These are phyloP conservation scores for Laodelphax striatellus DNA, from an alignment of 1,140 invertebrate species.

Conservation along the genomic window DNA sequence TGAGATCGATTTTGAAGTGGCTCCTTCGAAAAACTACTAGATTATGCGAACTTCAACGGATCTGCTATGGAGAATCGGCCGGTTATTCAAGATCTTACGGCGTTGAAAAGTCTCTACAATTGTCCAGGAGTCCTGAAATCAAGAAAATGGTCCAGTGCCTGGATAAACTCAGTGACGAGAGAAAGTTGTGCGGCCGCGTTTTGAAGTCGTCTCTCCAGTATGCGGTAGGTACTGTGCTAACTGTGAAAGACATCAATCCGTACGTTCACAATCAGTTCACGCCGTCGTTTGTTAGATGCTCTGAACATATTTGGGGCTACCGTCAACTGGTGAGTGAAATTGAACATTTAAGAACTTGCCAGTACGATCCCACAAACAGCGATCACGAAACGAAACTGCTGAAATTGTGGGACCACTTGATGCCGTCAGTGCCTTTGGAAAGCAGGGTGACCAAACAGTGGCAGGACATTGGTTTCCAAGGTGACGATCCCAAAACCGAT, in stretches of 20 bases:
- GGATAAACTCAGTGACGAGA: conserved; percentile 45
- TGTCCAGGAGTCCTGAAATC: conserved; percentile 57
- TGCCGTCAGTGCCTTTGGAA: conserved; percentile 57
- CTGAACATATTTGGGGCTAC: conserved; percentile 85
- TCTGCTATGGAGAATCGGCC: conserved; percentile 69
- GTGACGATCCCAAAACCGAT: conserved; percentile 94
- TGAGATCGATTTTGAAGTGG: conserved; percentile 75
- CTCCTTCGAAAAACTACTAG: conserved; percentile 71
- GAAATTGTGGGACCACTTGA: conserved; percentile 67
- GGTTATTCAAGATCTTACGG: conserved; percentile 56
- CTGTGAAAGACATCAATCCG: conserved; percentile 68
- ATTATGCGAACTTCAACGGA: conserved; percentile 82
- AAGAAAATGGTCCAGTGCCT: conserved; percentile 51
- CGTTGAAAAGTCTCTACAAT: conserved; percentile 59
- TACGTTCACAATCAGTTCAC: conserved; percentile 67
- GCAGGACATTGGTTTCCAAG: conserved; percentile 89
- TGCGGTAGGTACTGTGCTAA: conserved; percentile 52
- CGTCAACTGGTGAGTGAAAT: conserved; percentile 61
- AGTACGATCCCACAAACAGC: conserved; percentile 60
- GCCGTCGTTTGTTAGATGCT: conserved; percentile 56
- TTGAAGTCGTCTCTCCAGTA: conserved; percentile 35
- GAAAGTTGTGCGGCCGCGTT: conserved; percentile 36
- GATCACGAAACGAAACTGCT: conserved; percentile 71
- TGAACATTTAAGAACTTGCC: conserved; percentile 57
- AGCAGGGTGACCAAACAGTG: conserved; percentile 78